Percentiles rank a stretch among this genome's conserved stretches.
Evolutionary conservation across 1,140 invertebrate genomes (phyloP).

Genomic region (Meloidogyne chitwoodi): DNA sequence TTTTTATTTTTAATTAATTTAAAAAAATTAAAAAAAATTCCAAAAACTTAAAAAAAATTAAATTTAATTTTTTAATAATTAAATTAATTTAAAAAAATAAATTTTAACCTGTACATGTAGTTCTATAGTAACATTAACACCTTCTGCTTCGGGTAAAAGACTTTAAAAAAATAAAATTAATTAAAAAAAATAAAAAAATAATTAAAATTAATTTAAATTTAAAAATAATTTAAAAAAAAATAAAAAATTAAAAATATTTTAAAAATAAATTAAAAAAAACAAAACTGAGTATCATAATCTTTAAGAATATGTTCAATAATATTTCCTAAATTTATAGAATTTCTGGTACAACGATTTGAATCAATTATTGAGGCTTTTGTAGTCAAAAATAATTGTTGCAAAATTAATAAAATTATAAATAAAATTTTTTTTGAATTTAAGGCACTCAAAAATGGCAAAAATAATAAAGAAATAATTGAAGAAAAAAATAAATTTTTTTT

Average conservation of each 20-base stretch:
- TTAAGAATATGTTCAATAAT: constrained; percentile 51
- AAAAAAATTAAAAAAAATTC: background rate
- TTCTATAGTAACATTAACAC: constrained; percentile 59
- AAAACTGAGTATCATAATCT: constrained; percentile 54
- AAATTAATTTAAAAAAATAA: constrained; percentile 14
- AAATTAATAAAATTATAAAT: background rate
- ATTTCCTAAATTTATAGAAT: constrained; percentile 54
- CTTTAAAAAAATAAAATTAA: background rate
- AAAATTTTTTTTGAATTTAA: no score
- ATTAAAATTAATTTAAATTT: no score
- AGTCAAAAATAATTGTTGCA: background rate
- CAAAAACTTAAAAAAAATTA: no score
- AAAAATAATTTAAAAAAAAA: no score
- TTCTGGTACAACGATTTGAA: constrained; percentile 43
- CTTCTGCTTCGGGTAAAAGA: constrained; percentile 57
- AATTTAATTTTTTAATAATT: no score
- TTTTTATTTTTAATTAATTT: constrained; percentile 8
- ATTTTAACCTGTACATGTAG: constrained; percentile 53
- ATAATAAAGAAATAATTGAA: no score
- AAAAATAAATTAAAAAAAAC: background rate
- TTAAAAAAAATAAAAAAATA: no score
- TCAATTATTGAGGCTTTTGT: background rate
- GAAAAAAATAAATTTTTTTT: no score
- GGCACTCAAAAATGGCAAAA: no score
- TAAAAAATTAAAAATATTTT: no score